A percentile compares a stretch with the other conserved stretches of the same genome.
These are phyloP conservation scores for Sebastes flavidus DNA, from an alignment of 2,797 vertebrate species.

Conservation along the genomic window DNA sequence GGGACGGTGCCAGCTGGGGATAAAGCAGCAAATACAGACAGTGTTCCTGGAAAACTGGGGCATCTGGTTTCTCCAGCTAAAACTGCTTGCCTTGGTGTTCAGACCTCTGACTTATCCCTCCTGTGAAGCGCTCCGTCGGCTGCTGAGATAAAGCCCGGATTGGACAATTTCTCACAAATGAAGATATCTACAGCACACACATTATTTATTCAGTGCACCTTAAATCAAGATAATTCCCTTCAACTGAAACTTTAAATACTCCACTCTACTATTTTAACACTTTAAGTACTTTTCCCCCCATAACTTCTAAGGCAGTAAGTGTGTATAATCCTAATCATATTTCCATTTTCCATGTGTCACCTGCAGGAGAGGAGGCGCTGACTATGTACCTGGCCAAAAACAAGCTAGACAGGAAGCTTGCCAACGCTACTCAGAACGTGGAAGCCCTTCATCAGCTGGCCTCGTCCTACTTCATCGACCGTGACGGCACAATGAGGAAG, in stretches of 20 bases:
- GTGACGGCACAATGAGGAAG: slow-evolving; percentile 97
- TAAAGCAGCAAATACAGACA: slow-evolving; percentile 53
- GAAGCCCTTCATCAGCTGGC: slow-evolving; percentile 98
- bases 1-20: slow-evolving; percentile 61
- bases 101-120: slow-evolving; percentile 48
- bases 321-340: neutral
- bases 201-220: slow-evolving; percentile 15
- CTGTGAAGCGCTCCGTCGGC: slow-evolving; percentile 30
- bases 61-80: slow-evolving; percentile 63
- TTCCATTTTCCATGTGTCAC: slow-evolving; percentile 19
- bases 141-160: slow-evolving; percentile 20
- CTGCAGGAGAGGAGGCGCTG: slow-evolving; percentile 94
- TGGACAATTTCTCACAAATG: slow-evolving; percentile 12
- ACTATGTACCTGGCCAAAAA: slow-evolving; percentile 99
- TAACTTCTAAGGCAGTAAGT: neutral
- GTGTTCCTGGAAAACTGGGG: slow-evolving; percentile 70
- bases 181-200: neutral
- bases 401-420: slow-evolving; percentile 94
- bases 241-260: neutral
- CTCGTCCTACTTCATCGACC: slow-evolving; percentile 98
- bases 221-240: neutral
- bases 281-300: neutral
- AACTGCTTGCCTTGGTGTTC: slow-evolving; percentile 49
- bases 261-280: neutral
- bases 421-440: slow-evolving; percentile 94